Conservation (phyloP, 2,113 vertebrate genomes). For the Felis catus region DNA sequence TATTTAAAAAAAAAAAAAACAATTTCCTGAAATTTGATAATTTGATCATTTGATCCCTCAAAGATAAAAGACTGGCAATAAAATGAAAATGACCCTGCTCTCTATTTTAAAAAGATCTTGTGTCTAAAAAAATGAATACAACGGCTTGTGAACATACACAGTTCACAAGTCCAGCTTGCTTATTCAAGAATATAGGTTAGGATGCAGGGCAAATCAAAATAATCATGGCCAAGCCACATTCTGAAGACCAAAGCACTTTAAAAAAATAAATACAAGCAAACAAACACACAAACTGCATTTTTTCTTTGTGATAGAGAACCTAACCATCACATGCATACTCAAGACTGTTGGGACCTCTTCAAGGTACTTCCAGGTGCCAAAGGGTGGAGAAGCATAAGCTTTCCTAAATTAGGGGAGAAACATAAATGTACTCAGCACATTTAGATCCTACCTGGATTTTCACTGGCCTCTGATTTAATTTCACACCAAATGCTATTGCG, state of each 20-base stretch:
- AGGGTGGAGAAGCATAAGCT: neutral
- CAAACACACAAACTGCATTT: neutral
- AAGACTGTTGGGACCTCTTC: neutral
- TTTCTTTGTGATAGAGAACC: neutral
- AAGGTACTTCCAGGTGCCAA: neutral
- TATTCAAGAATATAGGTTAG: constrained; percentile 83
- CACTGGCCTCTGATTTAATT: constrained; percentile 81
- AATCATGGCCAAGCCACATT: constrained; percentile 67
- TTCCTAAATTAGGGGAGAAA: neutral
- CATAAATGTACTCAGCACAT: constrained; percentile 41
- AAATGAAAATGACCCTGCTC: constrained; percentile 80
- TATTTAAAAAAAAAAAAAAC: constrained; percentile 53
- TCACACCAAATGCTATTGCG: constrained; percentile 79
- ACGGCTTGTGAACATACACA: constrained; percentile 75
- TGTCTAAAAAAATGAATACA: constrained; percentile 80
- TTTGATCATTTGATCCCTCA: constrained; percentile 86
- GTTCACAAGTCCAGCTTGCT: constrained; percentile 73
- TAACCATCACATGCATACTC: neutral
- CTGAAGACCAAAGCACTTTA: constrained; percentile 41
- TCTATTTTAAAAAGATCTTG: constrained; percentile 6
- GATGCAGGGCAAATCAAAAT: constrained; percentile 81
- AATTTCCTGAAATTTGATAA: constrained; percentile 89
- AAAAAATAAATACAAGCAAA: neutral
- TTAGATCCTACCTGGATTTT: constrained; percentile 52
- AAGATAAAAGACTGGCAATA: constrained; percentile 82